Conservation (phyloP, 2,888 invertebrate genomes). For the Dichetophora obliterata region DNA sequence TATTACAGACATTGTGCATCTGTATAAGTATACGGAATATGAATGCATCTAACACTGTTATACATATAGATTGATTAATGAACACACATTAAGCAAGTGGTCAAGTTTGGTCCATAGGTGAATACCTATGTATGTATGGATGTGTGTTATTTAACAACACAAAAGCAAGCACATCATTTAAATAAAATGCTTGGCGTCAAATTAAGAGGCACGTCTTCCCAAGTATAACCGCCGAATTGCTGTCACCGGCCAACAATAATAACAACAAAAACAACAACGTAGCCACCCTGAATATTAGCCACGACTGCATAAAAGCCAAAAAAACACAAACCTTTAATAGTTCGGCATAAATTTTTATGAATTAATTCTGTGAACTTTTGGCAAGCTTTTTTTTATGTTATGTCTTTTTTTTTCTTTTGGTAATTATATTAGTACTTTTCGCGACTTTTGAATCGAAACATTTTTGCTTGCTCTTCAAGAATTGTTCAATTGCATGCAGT, state of each 20-base stretch:
- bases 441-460: neutral
- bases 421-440: slow-evolving; percentile 13
- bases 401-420: neutral
- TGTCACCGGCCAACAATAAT: neutral
- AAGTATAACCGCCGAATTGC: neutral
- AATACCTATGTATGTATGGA: neutral
- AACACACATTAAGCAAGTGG: slow-evolving; percentile 2
- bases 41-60: too few relatives aligned
- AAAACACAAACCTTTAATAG: slow-evolving; percentile 48
- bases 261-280: neutral
- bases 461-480: slow-evolving; percentile 13
- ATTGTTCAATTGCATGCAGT: slow-evolving; percentile 8
- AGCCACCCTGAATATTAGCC: slow-evolving; percentile 1
- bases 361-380: slow-evolving; percentile 62
- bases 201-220: slow-evolving; percentile 14
- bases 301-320: neutral
- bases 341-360: slow-evolving; percentile 61
- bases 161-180: slow-evolving; percentile 10
- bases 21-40: too few relatives aligned
- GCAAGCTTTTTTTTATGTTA: slow-evolving; percentile 1
- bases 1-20: too few relatives aligned
- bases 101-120: slow-evolving; percentile 11
- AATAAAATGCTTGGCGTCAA: slow-evolving; percentile 19
- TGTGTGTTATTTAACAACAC: neutral
- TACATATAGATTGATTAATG: neutral